Evolutionary conservation across 2,797 vertebrate species (phyloP).

Genomic region (Diglossa cyanea): DNA sequence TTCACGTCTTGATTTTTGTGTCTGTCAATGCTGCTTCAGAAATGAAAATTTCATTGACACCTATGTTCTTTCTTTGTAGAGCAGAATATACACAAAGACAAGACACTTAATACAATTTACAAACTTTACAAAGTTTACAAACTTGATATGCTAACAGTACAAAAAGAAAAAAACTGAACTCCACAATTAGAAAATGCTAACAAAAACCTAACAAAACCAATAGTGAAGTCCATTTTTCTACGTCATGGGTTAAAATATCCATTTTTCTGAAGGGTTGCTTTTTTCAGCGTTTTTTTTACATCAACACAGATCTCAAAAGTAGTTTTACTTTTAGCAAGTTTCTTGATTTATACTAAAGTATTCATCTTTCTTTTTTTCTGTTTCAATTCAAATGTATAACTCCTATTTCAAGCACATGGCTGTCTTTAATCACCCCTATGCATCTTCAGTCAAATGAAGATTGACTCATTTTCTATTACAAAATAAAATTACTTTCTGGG

Average conservation of each 20-base stretch:
- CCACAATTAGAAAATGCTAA: neutral
- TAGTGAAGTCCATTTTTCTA: neutral
- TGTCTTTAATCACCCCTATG: neutral
- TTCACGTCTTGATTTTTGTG: neutral
- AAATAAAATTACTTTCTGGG: neutral
- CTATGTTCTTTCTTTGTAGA: neutral
- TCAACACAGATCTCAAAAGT: neutral
- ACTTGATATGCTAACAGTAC: neutral
- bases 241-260: neutral
- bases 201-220: neutral
- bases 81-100: neutral
- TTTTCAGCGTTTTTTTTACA: neutral
- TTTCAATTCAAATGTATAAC: neutral
- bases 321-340: neutral
- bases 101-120: neutral
- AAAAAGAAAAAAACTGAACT: neutral
- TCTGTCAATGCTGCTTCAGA: neutral
- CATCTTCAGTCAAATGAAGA: neutral
- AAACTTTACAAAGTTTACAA: neutral
- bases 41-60: neutral
- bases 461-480: neutral
- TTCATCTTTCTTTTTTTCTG: neutral
- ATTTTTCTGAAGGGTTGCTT: rapidly evolving
- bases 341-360: neutral
- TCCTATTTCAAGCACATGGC: neutral